Evolutionary conservation across 1,140 invertebrate genomes (phyloP), one percentile per base, ranked within the genome.

Genomic region (Lepidurus couesii): DNA sequence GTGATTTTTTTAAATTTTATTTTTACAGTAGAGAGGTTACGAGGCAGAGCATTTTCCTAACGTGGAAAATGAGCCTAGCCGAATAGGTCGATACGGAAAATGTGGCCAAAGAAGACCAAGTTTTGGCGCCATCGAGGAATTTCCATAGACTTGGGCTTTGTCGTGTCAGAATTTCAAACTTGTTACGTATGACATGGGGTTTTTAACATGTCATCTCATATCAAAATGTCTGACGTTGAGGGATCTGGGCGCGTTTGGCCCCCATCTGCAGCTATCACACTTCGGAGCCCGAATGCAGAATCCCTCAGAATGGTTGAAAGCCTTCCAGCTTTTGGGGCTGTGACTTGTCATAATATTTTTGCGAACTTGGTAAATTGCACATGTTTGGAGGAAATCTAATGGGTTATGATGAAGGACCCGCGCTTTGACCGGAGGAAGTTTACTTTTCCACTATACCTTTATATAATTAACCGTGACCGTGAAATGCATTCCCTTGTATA

Each of bases 381-480:
- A 65, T 65, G 53, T 4, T 65, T 4, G 53, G 21, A 21, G 53
- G 16, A n/a, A 65, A 65, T 65, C 21, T 13, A 65, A 65, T 65
- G 53, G 16, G 53, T 65, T 65, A n/a, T 65, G 53, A 65, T 65
- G 53, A 65, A 65, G 16, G 53, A 65, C 53, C 53, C 34, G 53
- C 53, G 16, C 53, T 21, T 65, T 65, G 21, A 65, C 53, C 21
- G 53, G 53, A 21, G 53, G 53, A 47, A 65, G 53, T 65, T 65
- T 65, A 16, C 53, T 65, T 34, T 34, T n/a, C 16, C 53, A 65
- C 53, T 65, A 65, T 65, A 65, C 53, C 53, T 65, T 65, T 65
- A 65, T 34, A 34, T 65, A 65, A 65, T 65, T 65, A 65, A 65
- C 53, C 53, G 53, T 65, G 53, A 65, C 53, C 53, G 53, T 65